phyloP scores from a whole-genome alignment of 2,888 invertebrate genomes.

The Drosophila borborema region DNA sequence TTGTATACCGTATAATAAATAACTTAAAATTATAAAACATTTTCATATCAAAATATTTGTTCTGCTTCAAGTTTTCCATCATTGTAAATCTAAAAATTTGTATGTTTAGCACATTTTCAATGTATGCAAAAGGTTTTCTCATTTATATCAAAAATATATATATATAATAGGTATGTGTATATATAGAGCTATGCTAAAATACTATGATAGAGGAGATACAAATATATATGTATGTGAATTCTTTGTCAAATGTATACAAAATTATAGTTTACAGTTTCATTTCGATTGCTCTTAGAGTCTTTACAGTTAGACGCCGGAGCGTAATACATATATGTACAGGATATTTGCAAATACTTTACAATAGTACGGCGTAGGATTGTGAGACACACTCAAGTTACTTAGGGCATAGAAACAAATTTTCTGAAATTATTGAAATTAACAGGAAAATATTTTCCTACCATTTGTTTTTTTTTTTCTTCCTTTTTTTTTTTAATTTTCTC shows the following conservation, averaged over 20 bases:
- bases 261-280: conserved; percentile 34
- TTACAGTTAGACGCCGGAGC: conserved; percentile 64
- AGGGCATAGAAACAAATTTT: conserved; percentile 31
- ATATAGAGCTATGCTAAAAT: conserved; percentile 53
- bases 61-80: conserved; percentile 1
- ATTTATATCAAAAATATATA: conserved; percentile 69
- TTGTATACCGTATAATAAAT: conserved; percentile 74
- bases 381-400: conserved; percentile 46
- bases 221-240: conserved; percentile 29
- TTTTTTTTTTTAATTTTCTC: conserved; percentile 59
- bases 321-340: conserved; percentile 71
- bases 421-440: conserved; percentile 11
- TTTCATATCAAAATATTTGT: conserved; percentile 75
- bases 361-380: conserved; percentile 64
- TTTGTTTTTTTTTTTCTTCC: conserved; percentile 8
- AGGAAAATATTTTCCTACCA: conserved; percentile 21
- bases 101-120: conserved; percentile 69
- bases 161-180: conserved; percentile 21
- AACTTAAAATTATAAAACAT: conserved; percentile 83
- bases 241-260: conserved; percentile 41
- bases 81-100: conserved; percentile 21
- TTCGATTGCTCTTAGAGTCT: conserved; percentile 57
- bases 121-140: conserved; percentile 58
- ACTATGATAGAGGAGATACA: conserved; percentile 65
- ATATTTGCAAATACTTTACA: conserved; percentile 67